phyloP scores from a whole-genome alignment of 30 jellyfish, hydroid and myxozoan species.

The Nemopilema nomurai region DNA sequence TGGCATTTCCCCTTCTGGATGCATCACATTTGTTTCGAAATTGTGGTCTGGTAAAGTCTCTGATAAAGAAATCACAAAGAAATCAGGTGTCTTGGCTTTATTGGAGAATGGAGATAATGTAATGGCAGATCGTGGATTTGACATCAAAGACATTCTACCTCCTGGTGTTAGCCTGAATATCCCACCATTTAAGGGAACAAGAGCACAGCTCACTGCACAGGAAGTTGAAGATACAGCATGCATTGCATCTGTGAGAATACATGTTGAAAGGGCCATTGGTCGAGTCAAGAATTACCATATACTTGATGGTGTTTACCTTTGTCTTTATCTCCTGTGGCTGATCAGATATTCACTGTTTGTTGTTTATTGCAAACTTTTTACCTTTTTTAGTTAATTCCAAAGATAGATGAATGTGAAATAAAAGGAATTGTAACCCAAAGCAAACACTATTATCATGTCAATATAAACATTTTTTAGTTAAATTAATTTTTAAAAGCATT shows the following conservation, averaged over 20 bases:
- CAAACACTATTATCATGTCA: neutral
- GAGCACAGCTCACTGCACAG: constrained; percentile 39
- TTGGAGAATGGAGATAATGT: neutral
- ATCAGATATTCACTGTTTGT: constrained; percentile 19
- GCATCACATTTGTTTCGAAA: constrained; percentile 1
- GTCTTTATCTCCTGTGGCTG: constrained; percentile 5
- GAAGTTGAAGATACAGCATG: constrained; percentile 38
- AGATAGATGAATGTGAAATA: neutral
- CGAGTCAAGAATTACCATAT: neutral
- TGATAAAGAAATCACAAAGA: neutral
- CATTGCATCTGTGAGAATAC: constrained; percentile 40
- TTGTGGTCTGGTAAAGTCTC: constrained; percentile 5
- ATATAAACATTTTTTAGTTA: no score
- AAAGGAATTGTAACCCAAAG: neutral
- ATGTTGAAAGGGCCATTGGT: constrained; percentile 51
- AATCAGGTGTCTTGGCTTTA: neutral
- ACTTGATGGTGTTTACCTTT: constrained; percentile 15
- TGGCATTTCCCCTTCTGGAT: neutral
- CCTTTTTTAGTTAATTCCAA: constrained; percentile 8
- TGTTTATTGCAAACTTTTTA: neutral
- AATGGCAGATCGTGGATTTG: constrained; percentile 48
- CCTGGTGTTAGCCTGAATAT: constrained; percentile 27
- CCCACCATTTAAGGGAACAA: constrained; percentile 37
- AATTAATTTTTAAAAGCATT: no score
- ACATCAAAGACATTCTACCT: constrained; percentile 31